These are phyloP conservation scores for Tachysurus fulvidraco DNA, from an alignment of 2,113 vertebrate species.

Conservation along the genomic window DNA sequence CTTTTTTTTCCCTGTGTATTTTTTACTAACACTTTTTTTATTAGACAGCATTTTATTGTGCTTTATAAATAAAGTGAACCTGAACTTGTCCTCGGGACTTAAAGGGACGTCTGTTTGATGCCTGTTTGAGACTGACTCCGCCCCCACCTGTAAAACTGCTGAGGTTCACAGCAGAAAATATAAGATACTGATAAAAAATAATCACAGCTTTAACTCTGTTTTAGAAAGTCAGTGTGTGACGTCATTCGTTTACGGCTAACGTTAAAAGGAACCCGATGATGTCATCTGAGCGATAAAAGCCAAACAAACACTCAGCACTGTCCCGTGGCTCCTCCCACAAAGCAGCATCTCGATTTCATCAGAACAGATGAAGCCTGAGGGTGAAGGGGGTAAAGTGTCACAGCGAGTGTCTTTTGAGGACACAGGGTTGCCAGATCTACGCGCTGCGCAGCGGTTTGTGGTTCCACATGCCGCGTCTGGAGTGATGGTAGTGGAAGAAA, in stretches of 20 bases:
- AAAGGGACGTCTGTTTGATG: no score
- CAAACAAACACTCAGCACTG: neutral
- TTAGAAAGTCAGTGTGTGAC: neutral
- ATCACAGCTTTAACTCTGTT: neutral
- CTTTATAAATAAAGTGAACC: no score
- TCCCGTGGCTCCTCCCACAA: slow-evolving; percentile 6
- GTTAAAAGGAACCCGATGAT: neutral
- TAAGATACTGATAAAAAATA: neutral
- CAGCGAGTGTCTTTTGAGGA: slow-evolving; percentile 37
- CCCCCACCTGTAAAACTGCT: neutral
- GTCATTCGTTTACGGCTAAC: neutral
- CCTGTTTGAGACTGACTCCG: neutral
- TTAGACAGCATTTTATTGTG: no score
- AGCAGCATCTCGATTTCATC: neutral
- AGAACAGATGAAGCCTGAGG: neutral
- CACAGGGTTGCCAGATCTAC: slow-evolving; percentile 55
- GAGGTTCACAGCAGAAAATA: neutral
- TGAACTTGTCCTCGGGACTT: no score
- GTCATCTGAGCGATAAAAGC: neutral
- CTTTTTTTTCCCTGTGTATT: no score
- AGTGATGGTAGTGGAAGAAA: slow-evolving; percentile 92
- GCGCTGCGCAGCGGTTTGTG: slow-evolving; percentile 55
- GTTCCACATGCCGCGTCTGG: slow-evolving; percentile 97
- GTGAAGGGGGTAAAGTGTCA: slow-evolving; percentile 60
- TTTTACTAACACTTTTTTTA: no score